phyloP scores from a whole-genome alignment of 2,797 vertebrate species.

The Emydoidea blandingii region DNA sequence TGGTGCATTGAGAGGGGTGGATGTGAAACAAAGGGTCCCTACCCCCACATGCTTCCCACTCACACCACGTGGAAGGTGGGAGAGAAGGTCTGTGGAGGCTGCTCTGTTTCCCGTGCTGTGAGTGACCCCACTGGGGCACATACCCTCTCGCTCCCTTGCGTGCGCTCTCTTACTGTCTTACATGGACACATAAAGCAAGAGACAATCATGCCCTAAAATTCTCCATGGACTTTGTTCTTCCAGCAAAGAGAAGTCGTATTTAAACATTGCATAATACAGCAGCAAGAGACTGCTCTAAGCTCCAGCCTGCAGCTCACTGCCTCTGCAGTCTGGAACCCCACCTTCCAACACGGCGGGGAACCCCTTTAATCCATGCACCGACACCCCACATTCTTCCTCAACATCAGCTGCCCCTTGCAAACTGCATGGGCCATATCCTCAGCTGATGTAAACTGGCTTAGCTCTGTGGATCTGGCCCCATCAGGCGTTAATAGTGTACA shows the following conservation, averaged over 20 bases:
- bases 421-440: slow-evolving; percentile 19
- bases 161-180: not conserved
- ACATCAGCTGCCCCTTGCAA: not conserved
- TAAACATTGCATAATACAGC: rapidly evolving
- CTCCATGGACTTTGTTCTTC: rapidly evolving
- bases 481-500: not conserved
- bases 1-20: not conserved
- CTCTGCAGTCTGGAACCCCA: slow-evolving; percentile 22
- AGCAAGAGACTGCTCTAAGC: rapidly evolving
- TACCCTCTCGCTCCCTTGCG: too few species aligned
- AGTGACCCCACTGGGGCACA: not conserved
- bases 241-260: not conserved
- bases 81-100: not conserved
- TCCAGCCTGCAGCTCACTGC: not conserved
- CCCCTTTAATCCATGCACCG: not conserved
- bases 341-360: not conserved
- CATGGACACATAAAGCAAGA: not conserved
- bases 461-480: not conserved
- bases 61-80: not conserved
- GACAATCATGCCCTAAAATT: not conserved
- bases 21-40: not conserved
- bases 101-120: not conserved
- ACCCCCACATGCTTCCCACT: not conserved
- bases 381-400: not conserved
- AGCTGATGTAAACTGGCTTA: rapidly evolving